Evolutionary conservation across 2,888 invertebrate species (phyloP).

Genomic region (Hirtodrosophila duncani): DNA sequence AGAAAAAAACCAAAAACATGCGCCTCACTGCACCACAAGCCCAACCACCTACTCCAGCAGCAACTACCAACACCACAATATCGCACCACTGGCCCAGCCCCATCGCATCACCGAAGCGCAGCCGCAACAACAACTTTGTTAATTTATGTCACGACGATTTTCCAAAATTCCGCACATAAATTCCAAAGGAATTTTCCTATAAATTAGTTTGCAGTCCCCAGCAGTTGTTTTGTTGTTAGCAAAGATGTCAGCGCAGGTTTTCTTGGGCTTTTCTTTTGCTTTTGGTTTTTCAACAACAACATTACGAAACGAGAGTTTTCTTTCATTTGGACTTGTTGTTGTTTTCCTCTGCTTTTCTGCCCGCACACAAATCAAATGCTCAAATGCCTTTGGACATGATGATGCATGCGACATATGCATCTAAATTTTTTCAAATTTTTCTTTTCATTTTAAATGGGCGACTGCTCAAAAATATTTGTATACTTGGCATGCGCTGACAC

Average conservation of each 20-base stretch:
- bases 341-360: not conserved
- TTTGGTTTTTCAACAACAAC: slow-evolving; percentile 23
- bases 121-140: slow-evolving; percentile 38
- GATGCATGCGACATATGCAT: slow-evolving; percentile 38
- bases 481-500: slow-evolving; percentile 63
- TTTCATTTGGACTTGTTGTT: slow-evolving; percentile 7
- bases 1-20: too few relatives aligned
- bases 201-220: too few relatives aligned
- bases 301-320: slow-evolving; percentile 54
- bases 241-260: slow-evolving; percentile 53
- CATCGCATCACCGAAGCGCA: slow-evolving; percentile 9
- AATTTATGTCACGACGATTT: slow-evolving; percentile 65
- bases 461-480: slow-evolving; percentile 23
- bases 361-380: slow-evolving; percentile 16
- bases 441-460: slow-evolving; percentile 15
- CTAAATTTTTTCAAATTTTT: too few relatives aligned
- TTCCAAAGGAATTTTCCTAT: slow-evolving; percentile 54
- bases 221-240: slow-evolving; percentile 49
- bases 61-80: not conserved
- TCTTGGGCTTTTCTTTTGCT: slow-evolving; percentile 22
- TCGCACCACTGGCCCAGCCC: slow-evolving; percentile 21
- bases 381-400: slow-evolving; percentile 10
- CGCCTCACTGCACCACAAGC: slow-evolving; percentile 47
- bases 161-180: slow-evolving; percentile 61
- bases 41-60: slow-evolving; percentile 7